A percentile compares a stretch with the other conserved stretches of the same genome.
phyloP scores from a whole-genome alignment of 2,888 invertebrate genomes.

The Mystacides longicornis region DNA sequence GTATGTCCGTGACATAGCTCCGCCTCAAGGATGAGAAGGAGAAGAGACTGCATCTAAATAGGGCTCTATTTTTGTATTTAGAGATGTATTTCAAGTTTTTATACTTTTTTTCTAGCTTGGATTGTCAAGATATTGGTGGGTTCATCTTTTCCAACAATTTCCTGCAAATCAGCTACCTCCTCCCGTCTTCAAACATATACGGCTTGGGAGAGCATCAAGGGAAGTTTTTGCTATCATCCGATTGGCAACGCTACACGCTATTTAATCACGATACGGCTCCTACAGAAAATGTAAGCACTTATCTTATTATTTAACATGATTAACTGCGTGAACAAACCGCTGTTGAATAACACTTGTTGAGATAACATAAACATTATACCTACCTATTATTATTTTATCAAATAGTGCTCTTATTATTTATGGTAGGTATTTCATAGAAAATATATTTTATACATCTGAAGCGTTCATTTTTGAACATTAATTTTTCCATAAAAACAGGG shows the following conservation, averaged over 20 bases:
- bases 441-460: too few species aligned
- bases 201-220: constrained; percentile 69
- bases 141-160: constrained; percentile 71
- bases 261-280: constrained; percentile 65
- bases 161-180: constrained; percentile 55
- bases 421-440: too few species aligned
- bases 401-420: too few species aligned
- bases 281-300: constrained; percentile 50
- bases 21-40: too few species aligned
- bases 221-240: constrained; percentile 51
- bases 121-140: constrained; percentile 58
- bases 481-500: too few species aligned
- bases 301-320: constrained; percentile 5
- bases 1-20: too few species aligned
- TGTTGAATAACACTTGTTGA: too few species aligned
- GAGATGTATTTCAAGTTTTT: background rate
- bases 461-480: too few species aligned
- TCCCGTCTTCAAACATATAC: constrained; percentile 60
- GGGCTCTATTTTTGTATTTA: too few species aligned
- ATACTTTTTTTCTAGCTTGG: constrained; percentile 47
- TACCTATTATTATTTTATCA: too few species aligned
- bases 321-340: background rate
- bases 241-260: constrained; percentile 62
- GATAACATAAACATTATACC: too few species aligned
- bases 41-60: too few species aligned